A percentile compares a stretch with the other conserved stretches of the same genome.
Conservation (phyloP, 2,888 invertebrate genomes). For the Listrodromus nycthemerus region DNA sequence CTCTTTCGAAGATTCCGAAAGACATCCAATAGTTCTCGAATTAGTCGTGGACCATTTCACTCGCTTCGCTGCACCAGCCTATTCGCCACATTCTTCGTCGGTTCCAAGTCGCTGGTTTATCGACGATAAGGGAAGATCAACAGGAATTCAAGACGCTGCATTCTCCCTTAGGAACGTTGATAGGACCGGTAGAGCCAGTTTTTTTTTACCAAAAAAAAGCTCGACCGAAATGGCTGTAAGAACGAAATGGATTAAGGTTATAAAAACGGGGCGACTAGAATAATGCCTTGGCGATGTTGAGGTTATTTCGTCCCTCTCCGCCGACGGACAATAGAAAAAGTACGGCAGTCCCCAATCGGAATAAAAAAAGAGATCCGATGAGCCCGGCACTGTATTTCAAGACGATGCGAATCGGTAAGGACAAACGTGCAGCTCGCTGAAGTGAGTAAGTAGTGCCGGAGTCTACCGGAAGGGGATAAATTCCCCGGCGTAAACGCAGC, state of each 20-base stretch:
- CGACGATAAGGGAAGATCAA: slow-evolving; percentile 11
- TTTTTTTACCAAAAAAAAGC: not conserved
- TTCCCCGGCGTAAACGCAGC: slow-evolving; percentile 61
- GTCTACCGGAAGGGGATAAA: slow-evolving; percentile 63
- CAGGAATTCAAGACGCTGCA: not conserved
- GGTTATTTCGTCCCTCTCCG: not conserved
- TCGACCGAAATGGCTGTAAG: not conserved
- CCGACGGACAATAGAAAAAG: not conserved
- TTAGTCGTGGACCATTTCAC: not conserved
- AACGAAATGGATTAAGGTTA: not conserved
- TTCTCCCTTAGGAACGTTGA: not conserved
- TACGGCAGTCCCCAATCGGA: not conserved
- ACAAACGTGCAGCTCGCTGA: slow-evolving; percentile 12
- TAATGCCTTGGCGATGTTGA: not conserved
- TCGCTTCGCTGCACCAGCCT: not conserved
- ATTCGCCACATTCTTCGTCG: not conserved
- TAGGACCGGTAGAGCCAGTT: slow-evolving; percentile 1
- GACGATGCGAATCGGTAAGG: slow-evolving; percentile 10
- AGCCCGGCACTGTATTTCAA: not conserved
- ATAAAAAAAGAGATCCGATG: not conserved
- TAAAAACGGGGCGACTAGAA: not conserved
- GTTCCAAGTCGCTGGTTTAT: not conserved
- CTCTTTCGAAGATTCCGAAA: slow-evolving; percentile 7
- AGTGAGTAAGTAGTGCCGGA: slow-evolving; percentile 30
- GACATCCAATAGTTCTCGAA: not conserved